phyloP scores from a whole-genome alignment of 2,797 vertebrate genomes.

The Sebastes kiyomatsui region DNA sequence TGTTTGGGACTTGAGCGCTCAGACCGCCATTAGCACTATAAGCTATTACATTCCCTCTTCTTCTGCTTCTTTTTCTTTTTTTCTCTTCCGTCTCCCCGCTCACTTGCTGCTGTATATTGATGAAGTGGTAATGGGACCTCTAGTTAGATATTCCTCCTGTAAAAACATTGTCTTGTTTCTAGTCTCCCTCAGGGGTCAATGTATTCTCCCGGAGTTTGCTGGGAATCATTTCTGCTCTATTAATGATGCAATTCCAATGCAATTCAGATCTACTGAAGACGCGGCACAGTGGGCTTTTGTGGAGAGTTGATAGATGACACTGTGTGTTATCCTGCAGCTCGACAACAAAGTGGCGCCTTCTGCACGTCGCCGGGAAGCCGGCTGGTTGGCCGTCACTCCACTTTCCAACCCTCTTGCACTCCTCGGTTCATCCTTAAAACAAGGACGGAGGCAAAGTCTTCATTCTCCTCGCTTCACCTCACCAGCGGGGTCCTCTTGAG shows the following conservation, averaged over 20 bases:
- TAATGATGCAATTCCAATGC: constrained; percentile 80
- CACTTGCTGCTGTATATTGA: constrained; percentile 74
- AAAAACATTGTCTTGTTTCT: constrained; percentile 77
- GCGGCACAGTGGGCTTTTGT: constrained; percentile 45
- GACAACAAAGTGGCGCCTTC: constrained; percentile 54
- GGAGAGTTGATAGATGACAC: constrained; percentile 58
- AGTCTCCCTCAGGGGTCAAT: constrained; percentile 77
- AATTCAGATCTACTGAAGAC: constrained; percentile 73
- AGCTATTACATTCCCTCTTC: constrained; percentile 63
- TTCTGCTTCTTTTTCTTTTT: background rate
- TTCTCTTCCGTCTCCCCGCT: constrained; percentile 33
- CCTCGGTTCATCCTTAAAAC: constrained; percentile 54
- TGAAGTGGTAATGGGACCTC: constrained; percentile 76
- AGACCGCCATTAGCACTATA: constrained; percentile 73
- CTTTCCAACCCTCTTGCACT: constrained; percentile 19
- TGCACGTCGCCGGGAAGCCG: constrained; percentile 31
- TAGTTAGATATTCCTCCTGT: constrained; percentile 76
- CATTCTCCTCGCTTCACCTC: constrained; percentile 61
- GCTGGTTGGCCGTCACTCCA: constrained; percentile 37
- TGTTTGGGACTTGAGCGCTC: constrained; percentile 74
- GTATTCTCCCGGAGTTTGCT: constrained; percentile 67
- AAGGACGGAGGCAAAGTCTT: constrained; percentile 48
- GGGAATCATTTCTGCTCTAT: constrained; percentile 75
- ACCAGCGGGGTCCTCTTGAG: constrained; percentile 65
- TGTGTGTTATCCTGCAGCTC: constrained; percentile 51